A percentile compares a stretch with the other conserved stretches of the same genome.
phyloP scores from a whole-genome alignment of 2,797 vertebrate species.

The Fringilla coelebs region DNA sequence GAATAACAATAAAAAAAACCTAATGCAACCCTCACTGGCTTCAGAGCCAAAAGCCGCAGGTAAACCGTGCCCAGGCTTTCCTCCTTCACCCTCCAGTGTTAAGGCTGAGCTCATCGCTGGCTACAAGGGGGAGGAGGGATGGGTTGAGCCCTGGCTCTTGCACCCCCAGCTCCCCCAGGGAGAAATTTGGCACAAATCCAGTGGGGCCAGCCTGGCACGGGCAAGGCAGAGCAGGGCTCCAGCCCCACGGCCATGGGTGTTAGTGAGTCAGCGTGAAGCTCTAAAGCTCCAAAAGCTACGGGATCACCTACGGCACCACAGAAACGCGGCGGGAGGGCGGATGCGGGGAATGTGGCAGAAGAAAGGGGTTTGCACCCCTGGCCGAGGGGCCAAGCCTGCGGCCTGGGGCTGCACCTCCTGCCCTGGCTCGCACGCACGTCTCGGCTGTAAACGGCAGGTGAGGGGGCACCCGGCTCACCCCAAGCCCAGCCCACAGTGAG shows the following conservation, averaged over 20 bases:
- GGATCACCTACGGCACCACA: neutral
- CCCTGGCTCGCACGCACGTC: rapidly evolving
- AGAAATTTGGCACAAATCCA: slow-evolving; percentile 53
- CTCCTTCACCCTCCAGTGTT: neutral
- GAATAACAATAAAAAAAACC: slow-evolving; percentile 5
- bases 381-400: neutral
- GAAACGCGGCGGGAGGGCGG: neutral
- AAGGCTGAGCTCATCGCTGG: slow-evolving; percentile 32
- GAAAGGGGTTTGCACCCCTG: neutral
- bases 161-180: neutral
- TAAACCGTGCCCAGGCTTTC: neutral
- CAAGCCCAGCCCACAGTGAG: rapidly evolving
- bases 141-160: neutral
- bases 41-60: neutral
- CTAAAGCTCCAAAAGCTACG: neutral
- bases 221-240: neutral
- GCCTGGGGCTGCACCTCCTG: neutral
- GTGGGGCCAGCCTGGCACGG: neutral
- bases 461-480: neutral
- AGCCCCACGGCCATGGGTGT: neutral
- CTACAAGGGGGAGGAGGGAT: neutral
- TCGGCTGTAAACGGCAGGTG: slow-evolving; percentile 4
- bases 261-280: neutral
- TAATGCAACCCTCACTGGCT: neutral
- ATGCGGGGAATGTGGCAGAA: slow-evolving; percentile 27